phyloP scores from a whole-genome alignment of 2,888 invertebrate genomes.

The Barypeithes pellucidus region DNA sequence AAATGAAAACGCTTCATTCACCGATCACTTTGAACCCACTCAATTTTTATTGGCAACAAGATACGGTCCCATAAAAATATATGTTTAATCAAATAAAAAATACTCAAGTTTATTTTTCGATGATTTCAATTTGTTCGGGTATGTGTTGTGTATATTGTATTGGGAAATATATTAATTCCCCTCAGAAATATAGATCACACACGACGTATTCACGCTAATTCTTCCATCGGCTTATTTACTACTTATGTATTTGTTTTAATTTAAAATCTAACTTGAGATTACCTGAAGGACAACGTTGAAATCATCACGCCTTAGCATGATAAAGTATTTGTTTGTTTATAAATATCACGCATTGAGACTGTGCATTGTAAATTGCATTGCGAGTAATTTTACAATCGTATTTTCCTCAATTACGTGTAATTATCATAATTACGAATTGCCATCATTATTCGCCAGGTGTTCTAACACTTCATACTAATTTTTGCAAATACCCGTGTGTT shows the following conservation, averaged over 20 bases:
- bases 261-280: conserved; percentile 18
- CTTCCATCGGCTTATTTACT: conserved; percentile 1
- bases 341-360: conserved; percentile 26
- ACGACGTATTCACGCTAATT: background rate
- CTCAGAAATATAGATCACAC: background rate
- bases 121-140: background rate
- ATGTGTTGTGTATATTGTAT: background rate
- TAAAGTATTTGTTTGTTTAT: conserved; percentile 14
- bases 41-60: background rate
- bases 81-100: background rate
- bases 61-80: background rate
- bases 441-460: background rate
- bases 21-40: background rate
- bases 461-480: background rate
- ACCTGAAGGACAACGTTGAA: conserved; percentile 30
- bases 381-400: background rate
- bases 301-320: conserved; percentile 27
- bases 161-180: too few relatives aligned
- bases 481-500: too few relatives aligned
- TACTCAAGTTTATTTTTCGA: background rate
- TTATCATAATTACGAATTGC: background rate
- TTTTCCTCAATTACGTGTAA: background rate
- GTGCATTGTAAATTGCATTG: conserved; percentile 12
- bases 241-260: conserved; percentile 1
- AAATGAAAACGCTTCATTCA: background rate